phyloP scores from a whole-genome alignment of 37 sponge, comb jelly and placozoan species.

The Amphimedon queenslandica region DNA sequence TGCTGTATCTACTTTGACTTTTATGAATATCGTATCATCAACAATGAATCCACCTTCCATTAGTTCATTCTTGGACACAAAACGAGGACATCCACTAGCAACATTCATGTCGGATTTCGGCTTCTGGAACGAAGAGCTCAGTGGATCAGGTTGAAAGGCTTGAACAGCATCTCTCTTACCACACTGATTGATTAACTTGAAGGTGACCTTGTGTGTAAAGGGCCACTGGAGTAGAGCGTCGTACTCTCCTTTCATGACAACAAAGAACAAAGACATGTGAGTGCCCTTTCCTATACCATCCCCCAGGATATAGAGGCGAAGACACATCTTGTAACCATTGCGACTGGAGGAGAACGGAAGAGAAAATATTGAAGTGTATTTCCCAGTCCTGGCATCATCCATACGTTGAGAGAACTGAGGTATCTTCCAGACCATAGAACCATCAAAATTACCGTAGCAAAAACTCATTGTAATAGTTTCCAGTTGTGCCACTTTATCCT shows the following conservation, averaged over 20 bases:
- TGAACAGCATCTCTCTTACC: slow-evolving; percentile 54
- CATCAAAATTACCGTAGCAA: slow-evolving; percentile 49
- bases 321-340: slow-evolving; percentile 86
- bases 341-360: slow-evolving; percentile 71
- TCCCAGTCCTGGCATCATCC: slow-evolving; percentile 57
- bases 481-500: slow-evolving; percentile 13
- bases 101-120: slow-evolving; percentile 80
- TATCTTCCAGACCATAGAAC: slow-evolving; percentile 75
- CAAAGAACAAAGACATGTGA: slow-evolving; percentile 77
- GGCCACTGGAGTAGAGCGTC: slow-evolving; percentile 82
- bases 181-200: slow-evolving; percentile 64
- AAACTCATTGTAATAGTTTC: slow-evolving; percentile 38
- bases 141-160: slow-evolving; percentile 74
- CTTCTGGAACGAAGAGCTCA: slow-evolving; percentile 65
- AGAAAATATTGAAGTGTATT: slow-evolving; percentile 69
- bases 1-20: slow-evolving; percentile 38
- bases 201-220: slow-evolving; percentile 68
- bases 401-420: slow-evolving; percentile 62
- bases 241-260: slow-evolving; percentile 78
- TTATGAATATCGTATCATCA: slow-evolving; percentile 70
- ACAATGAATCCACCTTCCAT: slow-evolving; percentile 39
- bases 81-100: slow-evolving; percentile 68
- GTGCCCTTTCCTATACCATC: slow-evolving; percentile 74
- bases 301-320: slow-evolving; percentile 71
- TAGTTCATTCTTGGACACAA: slow-evolving; percentile 44